Evolutionary conservation across 2,797 vertebrate genomes (phyloP).

Genomic region (Pantherophis alleghaniensis): DNA sequence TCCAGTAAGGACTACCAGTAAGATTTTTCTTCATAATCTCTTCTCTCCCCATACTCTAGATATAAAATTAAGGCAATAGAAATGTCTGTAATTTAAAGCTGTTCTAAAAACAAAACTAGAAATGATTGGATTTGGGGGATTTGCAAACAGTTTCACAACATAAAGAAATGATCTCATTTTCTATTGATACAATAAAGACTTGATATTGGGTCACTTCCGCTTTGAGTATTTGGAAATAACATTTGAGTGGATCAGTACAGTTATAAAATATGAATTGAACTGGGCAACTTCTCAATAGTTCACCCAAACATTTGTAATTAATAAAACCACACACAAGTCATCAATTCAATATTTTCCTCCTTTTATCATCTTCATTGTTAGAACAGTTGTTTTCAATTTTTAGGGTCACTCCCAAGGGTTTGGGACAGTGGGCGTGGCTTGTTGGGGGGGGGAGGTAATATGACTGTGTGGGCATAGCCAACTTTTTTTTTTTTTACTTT

Average conservation of each 20-base stretch:
- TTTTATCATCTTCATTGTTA: background rate
- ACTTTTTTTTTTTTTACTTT: too few relatives aligned
- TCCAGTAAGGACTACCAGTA: background rate
- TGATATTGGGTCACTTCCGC: accelerated
- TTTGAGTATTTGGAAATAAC: background rate
- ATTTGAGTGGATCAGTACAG: background rate
- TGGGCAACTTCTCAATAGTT: background rate
- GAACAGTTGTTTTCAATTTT: background rate
- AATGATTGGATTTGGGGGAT: accelerated
- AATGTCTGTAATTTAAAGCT: background rate
- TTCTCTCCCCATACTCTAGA: background rate
- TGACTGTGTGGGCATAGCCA: too few relatives aligned
- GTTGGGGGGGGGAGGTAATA: too few relatives aligned
- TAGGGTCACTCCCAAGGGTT: background rate
- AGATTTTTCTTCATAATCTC: background rate
- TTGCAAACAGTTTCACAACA: background rate
- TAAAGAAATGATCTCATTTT: background rate
- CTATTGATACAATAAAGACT: background rate
- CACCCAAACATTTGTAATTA: background rate
- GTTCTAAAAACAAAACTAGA: background rate
- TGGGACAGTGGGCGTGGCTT: background rate
- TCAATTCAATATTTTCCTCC: background rate
- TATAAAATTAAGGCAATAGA: background rate
- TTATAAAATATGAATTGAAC: background rate
- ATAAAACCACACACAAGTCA: background rate